Conservation (phyloP, 2,888 invertebrate species). For the Scrobipalpa costella region DNA sequence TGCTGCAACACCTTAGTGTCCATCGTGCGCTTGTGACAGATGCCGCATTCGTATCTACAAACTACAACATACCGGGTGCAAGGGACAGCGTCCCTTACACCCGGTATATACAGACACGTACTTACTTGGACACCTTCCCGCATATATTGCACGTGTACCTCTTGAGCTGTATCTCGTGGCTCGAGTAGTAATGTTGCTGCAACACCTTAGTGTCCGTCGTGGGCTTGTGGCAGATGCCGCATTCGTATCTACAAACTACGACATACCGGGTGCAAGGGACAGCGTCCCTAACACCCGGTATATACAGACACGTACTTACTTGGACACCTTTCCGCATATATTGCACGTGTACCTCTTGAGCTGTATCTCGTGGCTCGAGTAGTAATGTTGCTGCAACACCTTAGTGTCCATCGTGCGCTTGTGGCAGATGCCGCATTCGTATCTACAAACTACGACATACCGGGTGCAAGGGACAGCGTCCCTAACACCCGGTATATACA, state of each 20-base stretch:
- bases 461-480: too few relatives aligned
- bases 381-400: constrained; percentile 62
- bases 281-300: too few relatives aligned
- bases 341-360: too few relatives aligned
- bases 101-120: too few relatives aligned
- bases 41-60: constrained; percentile 60
- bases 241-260: too few relatives aligned
- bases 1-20: constrained; percentile 61
- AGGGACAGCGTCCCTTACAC: too few relatives aligned
- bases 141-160: constrained; percentile 58
- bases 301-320: constrained; percentile 56
- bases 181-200: constrained; percentile 58
- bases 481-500: too few relatives aligned
- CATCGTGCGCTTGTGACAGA: constrained; percentile 56
- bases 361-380: constrained; percentile 50
- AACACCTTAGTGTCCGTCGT: constrained; percentile 57
- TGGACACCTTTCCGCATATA: too few relatives aligned
- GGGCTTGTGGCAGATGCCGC: constrained; percentile 55
- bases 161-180: constrained; percentile 52
- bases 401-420: constrained; percentile 58
- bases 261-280: too few relatives aligned
- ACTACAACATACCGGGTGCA: too few relatives aligned
- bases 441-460: too few relatives aligned
- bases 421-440: constrained; percentile 54
- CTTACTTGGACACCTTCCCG: constrained; percentile 62